Base-by-base conservation (phyloP, 2,797 vertebrate species). In the Sternarchorhynchus goeldii region DNA sequence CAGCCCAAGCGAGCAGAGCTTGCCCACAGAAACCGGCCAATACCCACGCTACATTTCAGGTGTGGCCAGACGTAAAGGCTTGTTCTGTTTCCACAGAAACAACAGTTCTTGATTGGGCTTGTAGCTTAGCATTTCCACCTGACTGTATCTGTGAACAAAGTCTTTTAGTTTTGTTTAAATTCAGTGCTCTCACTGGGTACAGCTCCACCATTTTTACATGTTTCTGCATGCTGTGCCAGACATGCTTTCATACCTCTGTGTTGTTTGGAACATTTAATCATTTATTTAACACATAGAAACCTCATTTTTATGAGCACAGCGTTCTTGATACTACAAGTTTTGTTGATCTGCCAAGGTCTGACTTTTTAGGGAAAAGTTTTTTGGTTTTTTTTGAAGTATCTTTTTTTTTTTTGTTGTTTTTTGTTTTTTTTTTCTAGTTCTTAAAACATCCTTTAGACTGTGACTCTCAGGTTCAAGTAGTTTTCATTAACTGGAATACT, bases 401-500 rank as follows among this genome's bases (percentile, higher is more conserved):
- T 20, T 63, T 20, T 64, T n/a, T 79, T 77, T 72, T 41, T 75
- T 76, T 18, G 76, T 77, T 72, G 56, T 75, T 76, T 18, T 79
- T 77, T 72, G 56, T 75, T 76, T 18, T 32, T 66, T 56, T 59
- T 76, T 76, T 57, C 85, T 91, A 89, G 94, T 93, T 93, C 92
- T 94, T 94, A 90, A 93, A 93, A 89, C 92, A 89, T 29, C 90
- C 88, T 89, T 91, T 90, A 90, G 91, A 87, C 90, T 87, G 90
- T 91, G 89, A 90, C 90, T 91, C 94, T 94, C 95, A 95, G 94
- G 95, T 95, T 93, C 31, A 63, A n/a, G 69, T 77, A 80, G 71
- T 73, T 93, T 91, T 68, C 72, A 59, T 72, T 80, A 77, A 21
- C 79, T 77, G 69, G 56, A 70, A 81, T 56, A 72, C 56, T 77